Percentiles rank a stretch among this genome's conserved stretches.
Evolutionary conservation across 2,113 vertebrate genomes (phyloP).

Genomic region (Psittacus erithacus): DNA sequence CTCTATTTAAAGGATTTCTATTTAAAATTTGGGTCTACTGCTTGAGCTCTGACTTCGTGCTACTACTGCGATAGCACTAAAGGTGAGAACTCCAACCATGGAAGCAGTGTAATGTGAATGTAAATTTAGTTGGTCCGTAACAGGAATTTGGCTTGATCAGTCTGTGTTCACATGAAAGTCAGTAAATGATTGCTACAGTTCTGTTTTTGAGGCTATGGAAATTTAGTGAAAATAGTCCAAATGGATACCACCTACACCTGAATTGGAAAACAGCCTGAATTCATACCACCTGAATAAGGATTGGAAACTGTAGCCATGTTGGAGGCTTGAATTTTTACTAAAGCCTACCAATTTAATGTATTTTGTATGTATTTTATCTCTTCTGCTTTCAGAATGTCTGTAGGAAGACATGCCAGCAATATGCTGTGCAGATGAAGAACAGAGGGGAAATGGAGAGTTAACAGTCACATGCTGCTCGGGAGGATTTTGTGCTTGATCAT

Average conservation of each 20-base stretch:
- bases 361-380: background rate
- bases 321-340: background rate
- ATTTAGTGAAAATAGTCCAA: background rate
- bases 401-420: background rate
- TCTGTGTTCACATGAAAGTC: background rate
- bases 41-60: background rate
- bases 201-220: background rate
- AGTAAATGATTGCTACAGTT: background rate
- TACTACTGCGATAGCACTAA: background rate
- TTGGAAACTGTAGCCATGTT: background rate
- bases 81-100: background rate
- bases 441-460: background rate
- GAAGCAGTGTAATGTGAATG: background rate
- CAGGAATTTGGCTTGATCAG: background rate
- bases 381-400: background rate
- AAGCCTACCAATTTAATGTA: background rate
- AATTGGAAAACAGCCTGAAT: background rate
- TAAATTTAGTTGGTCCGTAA: background rate
- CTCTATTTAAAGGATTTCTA: background rate
- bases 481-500: slow-evolving; percentile 11
- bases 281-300: background rate
- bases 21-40: background rate
- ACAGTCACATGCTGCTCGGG: slow-evolving; percentile 24
- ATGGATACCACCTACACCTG: background rate
- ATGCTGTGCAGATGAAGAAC: background rate